A percentile compares a stretch with the other conserved stretches of the same genome.
phyloP scores from a whole-genome alignment of 2,797 vertebrate genomes.

The Catostomus latipinnis region DNA sequence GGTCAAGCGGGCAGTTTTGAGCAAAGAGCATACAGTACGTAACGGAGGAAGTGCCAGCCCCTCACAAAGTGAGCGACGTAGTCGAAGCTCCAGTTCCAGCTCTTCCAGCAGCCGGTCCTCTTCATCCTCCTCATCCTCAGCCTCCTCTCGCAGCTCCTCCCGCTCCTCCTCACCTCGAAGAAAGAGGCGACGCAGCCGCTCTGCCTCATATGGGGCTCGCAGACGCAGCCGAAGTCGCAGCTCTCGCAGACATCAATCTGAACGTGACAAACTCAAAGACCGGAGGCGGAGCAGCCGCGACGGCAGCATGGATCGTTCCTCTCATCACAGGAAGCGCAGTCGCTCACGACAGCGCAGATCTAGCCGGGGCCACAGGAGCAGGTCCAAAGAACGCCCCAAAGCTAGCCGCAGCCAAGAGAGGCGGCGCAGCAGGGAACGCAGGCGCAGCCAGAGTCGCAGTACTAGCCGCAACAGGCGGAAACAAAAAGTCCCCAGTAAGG shows the following conservation, averaged over 20 bases:
- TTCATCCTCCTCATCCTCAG: conserved; percentile 90
- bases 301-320: conserved; percentile 80
- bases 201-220: conserved; percentile 82
- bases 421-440: conserved; percentile 84
- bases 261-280: conserved; percentile 86
- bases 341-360: conserved; percentile 84
- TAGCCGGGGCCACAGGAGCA: conserved; percentile 74
- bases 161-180: conserved; percentile 90
- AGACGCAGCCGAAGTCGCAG: conserved; percentile 92
- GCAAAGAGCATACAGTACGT: conserved; percentile 82
- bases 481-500: conserved; percentile 90
- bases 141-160: conserved; percentile 90
- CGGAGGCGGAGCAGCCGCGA: conserved; percentile 84
- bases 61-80: conserved; percentile 87
- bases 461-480: conserved; percentile 89
- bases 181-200: conserved; percentile 90
- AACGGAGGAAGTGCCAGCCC: conserved; percentile 74
- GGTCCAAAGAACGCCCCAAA: conserved; percentile 73
- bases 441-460: conserved; percentile 86
- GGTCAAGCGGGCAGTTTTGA: conserved; percentile 83
- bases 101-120: conserved; percentile 90
- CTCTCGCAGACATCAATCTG: conserved; percentile 84
- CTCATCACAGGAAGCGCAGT: conserved; percentile 86
- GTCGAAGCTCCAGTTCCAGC: conserved; percentile 88
- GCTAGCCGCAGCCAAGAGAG: conserved; percentile 87